Evolutionary conservation across 2,797 vertebrate genomes (phyloP).

Genomic region (Siniperca scherzeri): DNA sequence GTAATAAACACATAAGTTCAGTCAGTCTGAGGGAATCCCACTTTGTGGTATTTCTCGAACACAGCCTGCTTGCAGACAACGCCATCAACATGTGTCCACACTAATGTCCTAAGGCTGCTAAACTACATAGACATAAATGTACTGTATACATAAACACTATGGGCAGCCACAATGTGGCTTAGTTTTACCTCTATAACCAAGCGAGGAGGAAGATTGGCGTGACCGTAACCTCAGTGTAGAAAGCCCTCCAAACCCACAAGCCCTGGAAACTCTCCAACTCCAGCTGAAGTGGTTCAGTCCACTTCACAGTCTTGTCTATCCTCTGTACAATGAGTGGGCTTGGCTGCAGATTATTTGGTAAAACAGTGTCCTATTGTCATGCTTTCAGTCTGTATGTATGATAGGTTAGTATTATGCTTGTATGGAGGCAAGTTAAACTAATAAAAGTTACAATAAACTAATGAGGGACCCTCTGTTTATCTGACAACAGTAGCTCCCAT

Average conservation of each 20-base stretch:
- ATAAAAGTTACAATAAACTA: conserved; percentile 76
- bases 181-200: conserved; percentile 71
- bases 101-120: conserved; percentile 33
- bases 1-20: background rate
- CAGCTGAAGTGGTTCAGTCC: conserved; percentile 61
- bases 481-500: conserved; percentile 67
- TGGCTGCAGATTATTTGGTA: conserved; percentile 38
- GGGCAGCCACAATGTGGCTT: conserved; percentile 77
- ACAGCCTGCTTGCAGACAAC: conserved; percentile 13
- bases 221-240: conserved; percentile 81
- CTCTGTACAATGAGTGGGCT: conserved; percentile 57
- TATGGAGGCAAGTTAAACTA: conserved; percentile 74
- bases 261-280: conserved; percentile 71
- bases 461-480: conserved; percentile 71
- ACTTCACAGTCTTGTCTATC: conserved; percentile 61
- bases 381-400: conserved; percentile 19
- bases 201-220: conserved; percentile 68
- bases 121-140: conserved; percentile 50
- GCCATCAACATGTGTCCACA: conserved; percentile 43
- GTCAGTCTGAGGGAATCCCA: conserved; percentile 23
- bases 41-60: conserved; percentile 27
- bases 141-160: conserved; percentile 59
- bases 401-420: conserved; percentile 47
- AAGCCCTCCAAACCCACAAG: conserved; percentile 82
- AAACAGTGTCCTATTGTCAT: conserved; percentile 71